These are phyloP conservation scores for Tinea pellionella DNA, from an alignment of 2,888 invertebrate genomes.

Conservation along the genomic window DNA sequence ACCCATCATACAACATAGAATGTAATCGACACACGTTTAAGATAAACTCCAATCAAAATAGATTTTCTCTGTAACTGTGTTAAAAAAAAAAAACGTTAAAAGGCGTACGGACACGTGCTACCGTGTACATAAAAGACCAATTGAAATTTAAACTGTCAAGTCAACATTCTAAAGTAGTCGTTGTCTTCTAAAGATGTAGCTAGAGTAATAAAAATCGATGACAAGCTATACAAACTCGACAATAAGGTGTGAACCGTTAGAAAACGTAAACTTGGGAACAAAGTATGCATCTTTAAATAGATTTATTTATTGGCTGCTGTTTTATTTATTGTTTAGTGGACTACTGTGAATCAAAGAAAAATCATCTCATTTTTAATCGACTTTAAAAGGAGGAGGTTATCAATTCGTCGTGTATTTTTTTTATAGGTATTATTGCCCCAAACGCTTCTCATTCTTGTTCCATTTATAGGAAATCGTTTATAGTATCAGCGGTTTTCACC, in stretches of 20 bases:
- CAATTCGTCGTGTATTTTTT: too few relatives aligned
- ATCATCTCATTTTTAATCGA: too few relatives aligned
- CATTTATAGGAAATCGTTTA: too few relatives aligned
- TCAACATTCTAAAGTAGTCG: conserved; percentile 7
- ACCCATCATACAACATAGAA: not conserved
- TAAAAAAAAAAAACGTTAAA: not conserved
- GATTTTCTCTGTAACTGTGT: not conserved
- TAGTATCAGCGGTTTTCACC: too few relatives aligned
- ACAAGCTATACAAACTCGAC: conserved; percentile 12
- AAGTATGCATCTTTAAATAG: conserved; percentile 30
- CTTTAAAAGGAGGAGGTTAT: too few relatives aligned
- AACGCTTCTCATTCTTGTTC: too few relatives aligned
- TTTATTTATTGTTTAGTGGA: too few relatives aligned
- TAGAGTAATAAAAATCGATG: conserved; percentile 14
- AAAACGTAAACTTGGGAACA: conserved; percentile 43
- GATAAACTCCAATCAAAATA: not conserved
- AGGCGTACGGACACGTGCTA: not conserved
- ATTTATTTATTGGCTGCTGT: conserved; percentile 1
- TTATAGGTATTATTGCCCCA: too few relatives aligned
- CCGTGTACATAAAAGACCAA: not conserved
- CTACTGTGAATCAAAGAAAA: too few relatives aligned
- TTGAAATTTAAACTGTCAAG: conserved; percentile 6
- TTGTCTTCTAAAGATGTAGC: conserved; percentile 14
- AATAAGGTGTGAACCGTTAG: conserved; percentile 39
- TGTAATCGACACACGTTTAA: not conserved